Base-by-base conservation (phyloP, 2,797 vertebrate species). In the Microchirus variegatus region DNA sequence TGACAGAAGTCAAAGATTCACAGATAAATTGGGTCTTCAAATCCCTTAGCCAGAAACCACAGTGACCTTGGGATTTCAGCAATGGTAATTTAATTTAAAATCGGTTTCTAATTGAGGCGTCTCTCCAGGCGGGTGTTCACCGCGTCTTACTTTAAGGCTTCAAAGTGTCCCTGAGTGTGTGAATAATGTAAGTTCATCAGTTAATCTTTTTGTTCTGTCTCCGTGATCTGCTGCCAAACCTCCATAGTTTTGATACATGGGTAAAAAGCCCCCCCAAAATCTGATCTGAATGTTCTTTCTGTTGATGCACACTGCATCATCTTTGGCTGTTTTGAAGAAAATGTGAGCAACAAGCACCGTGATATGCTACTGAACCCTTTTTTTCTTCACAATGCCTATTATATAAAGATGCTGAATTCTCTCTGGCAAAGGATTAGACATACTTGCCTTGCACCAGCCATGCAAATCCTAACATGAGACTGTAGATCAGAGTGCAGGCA, bases 181-280 rank as follows among this genome's bases (percentile, higher is more conserved):
- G 78, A 88, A 89, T 87, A 86, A 90, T 90, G 63, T 10, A 89
- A 53, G 50, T 83, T 86, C 78, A 85, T 90, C 80, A 75, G 69
- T 18, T 5, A 89, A 78, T 89, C 86, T 78, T 87, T 87, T 82
- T 87, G 75, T 87, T 87, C 74, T 74, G 42, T 36, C 17, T 14
- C 55, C 82, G 35, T 81, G 59, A 87, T 83, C 73, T 37, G 3
- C 73, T 54, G 55, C 76, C 82, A 82, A 79, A 80, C 14, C 56
- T 18, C 36, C 4, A 56, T 67, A 72, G 56, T 77, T 22, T 55
- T 63, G 42, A 77, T 55, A 79, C 15, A 5, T 9, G 17, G 8
- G 19, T 44, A n/a, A 44, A 9, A 70, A 74, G 10, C 11, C 22
- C 4, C 13, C 22, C 9, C 1, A 5, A 59, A 60, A 57, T 63